Evolutionary conservation across 2,888 invertebrate species (phyloP), one percentile per base, ranked within the genome.

Genomic region (Empis stercorea): DNA sequence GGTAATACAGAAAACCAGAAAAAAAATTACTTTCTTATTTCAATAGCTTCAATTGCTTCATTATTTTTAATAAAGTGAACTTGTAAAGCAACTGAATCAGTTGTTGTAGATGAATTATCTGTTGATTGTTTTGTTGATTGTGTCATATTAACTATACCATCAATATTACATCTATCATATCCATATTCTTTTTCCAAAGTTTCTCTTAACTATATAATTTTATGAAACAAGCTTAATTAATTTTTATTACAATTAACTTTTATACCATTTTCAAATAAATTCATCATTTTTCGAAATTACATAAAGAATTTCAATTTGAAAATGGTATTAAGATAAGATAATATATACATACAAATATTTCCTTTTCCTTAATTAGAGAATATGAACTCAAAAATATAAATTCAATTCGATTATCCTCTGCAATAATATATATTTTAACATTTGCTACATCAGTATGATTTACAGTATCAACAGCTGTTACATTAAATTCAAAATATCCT

Each of bases 401-500:
- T 52, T 64, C 66, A 1, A 80, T 74, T 23, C 76, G 68, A 64
- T 78, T 77, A 36, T 64, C 63, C 4, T 72, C 66, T 0, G 78
- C 73, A 45, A 81, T 72, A 43, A 81, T 65, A 61, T 75, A 79
- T 39, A 81, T 66, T 56, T 75, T 75, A 4, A 76, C 74, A 9
- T 62, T 59, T 1, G 76, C 63, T 7, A 55, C 63, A 55, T 72
- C 76, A 0, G 48, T 59, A 34, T 71, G 73, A 9, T 56, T 63
- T 16, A 54, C 75, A 73, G 69, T 55, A 56, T 81, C 81, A 4
- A 61, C 61, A 7, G 78, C 80, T 1, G 62, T 53, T 10, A 78
- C 70, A 34, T 71, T 54, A 53, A 81, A 79, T 54, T 70, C 70
- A 57, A 80, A 78, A 68, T 73, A 76, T 48, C 81, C 81, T 14